phyloP scores from a whole-genome alignment of 64 coral and sea anemone species.

The Stylophora pistillata region DNA sequence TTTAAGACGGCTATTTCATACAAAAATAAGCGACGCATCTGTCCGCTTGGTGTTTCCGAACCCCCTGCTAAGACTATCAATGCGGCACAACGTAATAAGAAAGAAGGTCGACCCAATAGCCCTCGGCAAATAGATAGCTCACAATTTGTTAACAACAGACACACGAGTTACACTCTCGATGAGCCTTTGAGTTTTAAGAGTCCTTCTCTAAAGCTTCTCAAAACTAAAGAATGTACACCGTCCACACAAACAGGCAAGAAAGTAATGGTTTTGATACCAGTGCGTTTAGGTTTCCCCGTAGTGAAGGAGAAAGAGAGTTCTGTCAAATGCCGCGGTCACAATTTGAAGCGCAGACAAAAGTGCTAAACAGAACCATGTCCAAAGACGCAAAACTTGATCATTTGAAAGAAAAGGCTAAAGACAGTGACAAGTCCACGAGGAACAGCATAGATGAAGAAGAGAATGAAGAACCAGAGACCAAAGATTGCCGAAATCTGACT shows the following conservation, averaged over 20 bases:
- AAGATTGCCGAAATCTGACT: conserved; percentile 39
- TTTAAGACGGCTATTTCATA: conserved; percentile 25
- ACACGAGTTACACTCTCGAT: conserved; percentile 18
- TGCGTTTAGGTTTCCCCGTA: conserved; percentile 33
- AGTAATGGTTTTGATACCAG: conserved; percentile 1
- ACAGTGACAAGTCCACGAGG: neutral
- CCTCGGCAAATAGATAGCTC: conserved; percentile 21
- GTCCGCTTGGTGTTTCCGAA: conserved; percentile 42
- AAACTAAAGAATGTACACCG: neutral
- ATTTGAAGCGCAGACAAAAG: conserved; percentile 31
- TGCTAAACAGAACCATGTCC: neutral
- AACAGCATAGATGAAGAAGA: conserved; percentile 35
- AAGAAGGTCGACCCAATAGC: conserved; percentile 49
- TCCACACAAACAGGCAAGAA: conserved; percentile 1
- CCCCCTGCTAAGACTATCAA: conserved; percentile 71
- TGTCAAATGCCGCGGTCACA: neutral
- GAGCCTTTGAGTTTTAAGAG: neutral
- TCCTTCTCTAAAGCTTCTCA: neutral
- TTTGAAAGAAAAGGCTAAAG: neutral
- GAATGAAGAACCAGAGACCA: conserved; percentile 8
- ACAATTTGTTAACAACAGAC: conserved; percentile 28
- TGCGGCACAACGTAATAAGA: conserved; percentile 53
- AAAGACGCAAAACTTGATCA: conserved; percentile 8
- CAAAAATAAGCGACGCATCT: conserved; percentile 61
- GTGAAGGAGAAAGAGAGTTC: neutral